Evolutionary conservation across 2,113 vertebrate genomes (phyloP).

Genomic region (Odobenus rosmarus): DNA sequence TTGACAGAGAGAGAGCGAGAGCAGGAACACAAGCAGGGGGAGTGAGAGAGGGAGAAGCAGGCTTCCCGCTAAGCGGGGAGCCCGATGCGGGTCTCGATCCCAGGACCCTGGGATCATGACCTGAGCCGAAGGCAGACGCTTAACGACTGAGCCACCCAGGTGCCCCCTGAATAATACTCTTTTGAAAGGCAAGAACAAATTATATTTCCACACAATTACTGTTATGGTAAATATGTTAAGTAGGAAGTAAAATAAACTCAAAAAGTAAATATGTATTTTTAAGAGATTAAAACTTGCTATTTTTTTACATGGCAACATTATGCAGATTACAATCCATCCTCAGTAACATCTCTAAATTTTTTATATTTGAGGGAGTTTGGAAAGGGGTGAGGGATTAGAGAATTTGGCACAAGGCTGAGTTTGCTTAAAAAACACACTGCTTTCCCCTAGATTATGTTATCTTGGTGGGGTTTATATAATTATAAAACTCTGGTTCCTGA

Average conservation of each 20-base stretch:
- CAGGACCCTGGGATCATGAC: no score
- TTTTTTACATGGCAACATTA: background rate
- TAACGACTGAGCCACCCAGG: no score
- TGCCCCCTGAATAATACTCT: background rate
- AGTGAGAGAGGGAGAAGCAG: no score
- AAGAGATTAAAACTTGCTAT: background rate
- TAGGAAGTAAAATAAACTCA: background rate
- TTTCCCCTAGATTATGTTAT: background rate
- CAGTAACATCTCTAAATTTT: background rate
- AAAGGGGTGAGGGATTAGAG: background rate
- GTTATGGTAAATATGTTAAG: background rate
- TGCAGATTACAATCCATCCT: background rate
- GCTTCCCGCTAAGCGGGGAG: no score
- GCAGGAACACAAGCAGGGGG: no score
- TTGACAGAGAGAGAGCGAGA: no score
- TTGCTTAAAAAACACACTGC: background rate
- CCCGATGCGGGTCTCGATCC: no score
- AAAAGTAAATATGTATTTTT: background rate
- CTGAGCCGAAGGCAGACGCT: no score
- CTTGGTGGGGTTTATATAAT: background rate
- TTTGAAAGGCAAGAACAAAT: constrained; percentile 35
- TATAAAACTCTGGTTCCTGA: background rate
- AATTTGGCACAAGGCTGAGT: background rate
- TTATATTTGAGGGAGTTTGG: background rate
- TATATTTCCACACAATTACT: background rate